Percentiles rank a stretch among this genome's conserved stretches.
phyloP scores from a whole-genome alignment of 2,797 vertebrate species.

The Acipenser ruthenus region DNA sequence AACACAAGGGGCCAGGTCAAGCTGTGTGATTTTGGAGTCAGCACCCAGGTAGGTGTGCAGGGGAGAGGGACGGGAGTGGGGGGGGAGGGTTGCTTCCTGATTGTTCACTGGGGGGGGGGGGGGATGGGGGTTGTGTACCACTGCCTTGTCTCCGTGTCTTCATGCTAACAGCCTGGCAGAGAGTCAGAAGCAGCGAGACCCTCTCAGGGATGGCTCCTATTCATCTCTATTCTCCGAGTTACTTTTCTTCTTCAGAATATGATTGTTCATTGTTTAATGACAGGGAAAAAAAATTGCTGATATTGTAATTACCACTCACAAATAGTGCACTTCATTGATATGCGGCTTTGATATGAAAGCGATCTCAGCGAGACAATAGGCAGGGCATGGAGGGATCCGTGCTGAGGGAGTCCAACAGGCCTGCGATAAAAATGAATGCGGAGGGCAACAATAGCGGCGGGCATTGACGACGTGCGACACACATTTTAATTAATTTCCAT shows the following conservation, averaged over 20 bases:
- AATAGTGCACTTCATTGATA: constrained; percentile 89
- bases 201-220: not conserved
- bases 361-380: constrained; percentile 85
- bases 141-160: constrained; percentile 35
- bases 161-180: constrained; percentile 39
- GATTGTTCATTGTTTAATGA: constrained; percentile 73
- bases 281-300: constrained; percentile 84
- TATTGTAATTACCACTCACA: constrained; percentile 98
- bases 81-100: not conserved
- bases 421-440: constrained; percentile 85
- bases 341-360: constrained; percentile 76
- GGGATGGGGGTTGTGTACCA: not conserved
- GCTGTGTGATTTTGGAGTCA: constrained; percentile 72
- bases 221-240: not conserved
- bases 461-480: constrained; percentile 78
- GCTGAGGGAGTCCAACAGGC: constrained; percentile 76
- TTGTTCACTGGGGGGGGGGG: constrained; percentile 20
- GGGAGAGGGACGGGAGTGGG: not conserved
- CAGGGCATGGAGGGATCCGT: constrained; percentile 61
- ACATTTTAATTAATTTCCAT: constrained; percentile 99
- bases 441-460: constrained; percentile 78
- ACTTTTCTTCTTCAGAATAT: constrained; percentile 11
- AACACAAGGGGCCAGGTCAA: constrained; percentile 70
- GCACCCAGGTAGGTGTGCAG: constrained; percentile 61
- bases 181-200: not conserved